Conservation (phyloP, 2,888 invertebrate genomes). For the Agrilus mali region DNA sequence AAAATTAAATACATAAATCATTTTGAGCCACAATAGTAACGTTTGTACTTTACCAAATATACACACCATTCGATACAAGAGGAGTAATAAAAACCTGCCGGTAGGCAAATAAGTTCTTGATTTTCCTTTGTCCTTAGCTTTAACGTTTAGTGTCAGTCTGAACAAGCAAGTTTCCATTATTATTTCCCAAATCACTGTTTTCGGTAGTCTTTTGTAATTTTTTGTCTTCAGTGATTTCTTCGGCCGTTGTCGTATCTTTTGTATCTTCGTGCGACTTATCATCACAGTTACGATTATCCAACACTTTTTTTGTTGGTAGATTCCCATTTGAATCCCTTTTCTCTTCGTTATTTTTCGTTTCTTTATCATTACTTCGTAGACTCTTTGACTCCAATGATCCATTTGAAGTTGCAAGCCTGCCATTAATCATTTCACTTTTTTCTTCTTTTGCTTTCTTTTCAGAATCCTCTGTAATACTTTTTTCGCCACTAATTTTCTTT, state of each 20-base stretch:
- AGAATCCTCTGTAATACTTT: too few relatives aligned
- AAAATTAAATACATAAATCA: too few relatives aligned
- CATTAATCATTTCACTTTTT: conserved; percentile 5
- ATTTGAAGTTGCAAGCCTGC: neutral
- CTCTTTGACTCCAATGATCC: neutral
- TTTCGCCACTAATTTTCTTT: neutral
- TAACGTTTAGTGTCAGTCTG: neutral
- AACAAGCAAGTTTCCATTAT: neutral
- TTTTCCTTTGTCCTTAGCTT: neutral
- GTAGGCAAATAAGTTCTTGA: neutral
- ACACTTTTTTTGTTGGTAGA: too few relatives aligned
- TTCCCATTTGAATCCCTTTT: conserved; percentile 1
- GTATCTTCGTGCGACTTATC: neutral
- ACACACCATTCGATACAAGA: too few relatives aligned
- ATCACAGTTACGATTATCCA: too few relatives aligned
- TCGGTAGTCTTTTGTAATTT: neutral
- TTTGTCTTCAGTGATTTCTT: neutral
- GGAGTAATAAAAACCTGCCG: too few relatives aligned
- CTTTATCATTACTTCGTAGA: conserved; percentile 1
- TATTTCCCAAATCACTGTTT: neutral
- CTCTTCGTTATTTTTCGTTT: conserved; percentile 6
- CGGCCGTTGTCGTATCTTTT: neutral
- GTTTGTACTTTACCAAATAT: too few relatives aligned
- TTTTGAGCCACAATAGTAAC: too few relatives aligned
- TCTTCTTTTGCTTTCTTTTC: neutral